Evolutionary conservation across 2,888 invertebrate species (phyloP), one percentile per base, ranked within the genome.

Genomic region (Ephialtes manifestator): DNA sequence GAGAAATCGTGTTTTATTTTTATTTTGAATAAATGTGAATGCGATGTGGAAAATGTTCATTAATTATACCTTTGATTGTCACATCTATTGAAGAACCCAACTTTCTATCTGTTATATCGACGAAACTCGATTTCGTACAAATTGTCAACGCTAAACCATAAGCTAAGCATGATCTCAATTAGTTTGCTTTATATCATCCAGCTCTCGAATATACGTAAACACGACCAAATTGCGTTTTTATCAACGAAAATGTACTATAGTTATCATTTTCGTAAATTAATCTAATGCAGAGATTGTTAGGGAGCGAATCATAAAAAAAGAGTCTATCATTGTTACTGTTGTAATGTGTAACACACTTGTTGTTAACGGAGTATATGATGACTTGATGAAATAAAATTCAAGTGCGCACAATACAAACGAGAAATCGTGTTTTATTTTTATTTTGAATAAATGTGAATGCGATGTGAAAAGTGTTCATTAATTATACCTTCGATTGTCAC

Each of bases 121-220:
- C 99, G 74, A 99, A 99, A 94, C 98, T 99, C 0, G 99, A 99
- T 93, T 99, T 99, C 94, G 96, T 99, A 78, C 96, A 98, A 90
- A 99, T 99, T 92, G 96, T 99, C 88, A 99, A 99, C 93, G 98
- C 98, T 55, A 96, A 94, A 84, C 94, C 95, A 91, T 95, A 94
- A 94, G 87, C 67, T 20, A 11, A 53, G 46, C 39, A n/a, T 72
- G 13, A 20, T 80, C 11, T 48, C 20, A 70, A 48, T 84, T 65
- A 31, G 43, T 48, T 8, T 53, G 53, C 15, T 65, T 71, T 24
- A 31, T 24, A 18, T 63, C 65, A 58, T 76, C 63, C 51, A 24
- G 13, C 15, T 72, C 55, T 81, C 43, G 48, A 76, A 67, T 39
- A 20, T 74, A n/a, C 46, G 53, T 68, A n/a, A 63, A 46, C 24